Evolutionary conservation across 2,888 invertebrate genomes (phyloP).

Genomic region (Netelia fuscicornis): DNA sequence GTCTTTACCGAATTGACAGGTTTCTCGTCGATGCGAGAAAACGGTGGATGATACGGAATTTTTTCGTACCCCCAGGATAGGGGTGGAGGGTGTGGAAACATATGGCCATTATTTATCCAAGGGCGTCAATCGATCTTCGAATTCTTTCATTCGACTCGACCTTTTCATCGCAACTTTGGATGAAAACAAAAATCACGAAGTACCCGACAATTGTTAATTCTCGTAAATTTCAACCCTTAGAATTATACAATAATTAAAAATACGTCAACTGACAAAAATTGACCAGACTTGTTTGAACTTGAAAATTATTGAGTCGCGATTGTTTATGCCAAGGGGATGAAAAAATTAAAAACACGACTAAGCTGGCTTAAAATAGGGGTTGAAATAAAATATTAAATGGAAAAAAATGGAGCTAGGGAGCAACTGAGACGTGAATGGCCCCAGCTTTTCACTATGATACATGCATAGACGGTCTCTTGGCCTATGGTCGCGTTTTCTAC

Average conservation of each 20-base stretch:
- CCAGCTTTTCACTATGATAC: background rate
- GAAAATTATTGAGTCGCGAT: too few relatives aligned
- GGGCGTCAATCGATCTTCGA: background rate
- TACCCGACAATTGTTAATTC: too few relatives aligned
- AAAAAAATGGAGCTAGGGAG: too few relatives aligned
- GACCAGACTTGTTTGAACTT: background rate
- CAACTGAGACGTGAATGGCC: background rate
- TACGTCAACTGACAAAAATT: background rate
- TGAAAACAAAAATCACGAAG: too few relatives aligned
- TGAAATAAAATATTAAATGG: background rate
- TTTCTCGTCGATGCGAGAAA: background rate
- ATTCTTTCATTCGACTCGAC: background rate
- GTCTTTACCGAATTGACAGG: background rate
- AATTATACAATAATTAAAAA: background rate
- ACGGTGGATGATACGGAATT: background rate
- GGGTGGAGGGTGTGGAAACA: background rate
- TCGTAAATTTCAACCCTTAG: background rate
- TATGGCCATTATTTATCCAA: background rate
- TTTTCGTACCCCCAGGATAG: background rate
- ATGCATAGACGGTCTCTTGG: background rate
- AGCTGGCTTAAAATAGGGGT: background rate
- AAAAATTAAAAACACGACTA: background rate
- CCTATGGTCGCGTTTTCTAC: constrained; percentile 27
- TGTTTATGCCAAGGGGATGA: too few relatives aligned
- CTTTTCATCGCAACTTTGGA: background rate